Base-by-base conservation (phyloP, 2,888 invertebrate genomes). In the Mythimna albipuncta region DNA sequence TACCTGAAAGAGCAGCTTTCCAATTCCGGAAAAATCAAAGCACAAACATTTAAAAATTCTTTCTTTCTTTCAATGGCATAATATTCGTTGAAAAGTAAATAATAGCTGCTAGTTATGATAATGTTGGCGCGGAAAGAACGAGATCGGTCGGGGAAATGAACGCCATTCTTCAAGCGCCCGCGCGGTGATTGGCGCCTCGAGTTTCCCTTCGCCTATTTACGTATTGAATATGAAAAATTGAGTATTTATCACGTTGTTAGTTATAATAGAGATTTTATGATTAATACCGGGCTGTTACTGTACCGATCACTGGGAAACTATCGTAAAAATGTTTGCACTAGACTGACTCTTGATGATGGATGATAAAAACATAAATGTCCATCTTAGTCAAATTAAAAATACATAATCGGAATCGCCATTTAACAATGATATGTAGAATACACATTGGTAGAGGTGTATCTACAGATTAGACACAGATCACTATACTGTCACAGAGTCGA, bases 81-180 rank as follows among this genome's bases (percentile, higher is more conserved):
- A 74, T 75, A 80, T 75, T 80, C 70, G 44, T 73, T 79, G 80
- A 79, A 85, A 85, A 79, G 84, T 90, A 91, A 91, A 91, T 92
- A 92, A 93, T 90, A 86, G 88, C 83, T 77, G 85, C 88, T 89
- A 90, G 89, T 91, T 91, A 91, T 88, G 89, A 90, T 87, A 93
- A 91, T 87, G 90, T 90, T 89, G 85, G 89, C 88, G 88, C 91
- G 93, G 93, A 94, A 79, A 93, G 90, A 88, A 87, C 84, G 87
- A 87, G 87, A 91, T 90, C 89, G 92, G 88, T 89, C 87, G 88
- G 87, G 94, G 94, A 95, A 95, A 94, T 93, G 89, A 90, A 87
- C 85, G 88, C 90, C 89, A 93, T 93, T 92, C 89, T 92, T 93
- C 91, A 92, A 88, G 77, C 89, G 88, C 81, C 69, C 72, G 84